Conservation (phyloP, 2,797 vertebrate species). For the Triplophysa bombifrons region DNA sequence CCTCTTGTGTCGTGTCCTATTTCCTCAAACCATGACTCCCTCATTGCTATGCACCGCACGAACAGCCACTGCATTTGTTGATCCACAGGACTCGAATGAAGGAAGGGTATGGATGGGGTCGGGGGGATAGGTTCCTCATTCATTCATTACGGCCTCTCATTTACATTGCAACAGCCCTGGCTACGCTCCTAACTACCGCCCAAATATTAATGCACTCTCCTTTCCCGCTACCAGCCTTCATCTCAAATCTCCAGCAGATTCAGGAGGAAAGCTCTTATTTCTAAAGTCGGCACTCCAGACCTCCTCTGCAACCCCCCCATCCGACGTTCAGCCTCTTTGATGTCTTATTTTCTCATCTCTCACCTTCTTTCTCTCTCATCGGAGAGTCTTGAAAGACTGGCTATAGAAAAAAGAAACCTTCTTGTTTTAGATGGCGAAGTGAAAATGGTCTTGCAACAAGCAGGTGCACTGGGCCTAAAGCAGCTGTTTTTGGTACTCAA, state of each 20-base stretch:
- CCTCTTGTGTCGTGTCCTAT: slow-evolving; percentile 58
- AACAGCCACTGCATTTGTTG: slow-evolving; percentile 76
- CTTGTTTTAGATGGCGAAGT: slow-evolving; percentile 78
- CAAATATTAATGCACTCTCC: slow-evolving; percentile 71
- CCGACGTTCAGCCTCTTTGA: slow-evolving; percentile 41
- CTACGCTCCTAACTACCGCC: slow-evolving; percentile 77
- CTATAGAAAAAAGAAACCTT: slow-evolving; percentile 53
- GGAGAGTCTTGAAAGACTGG: slow-evolving; percentile 61
- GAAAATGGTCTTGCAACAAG: slow-evolving; percentile 82
- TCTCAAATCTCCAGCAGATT: slow-evolving; percentile 51
- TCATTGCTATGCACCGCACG: slow-evolving; percentile 85
- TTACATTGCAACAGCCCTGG: slow-evolving; percentile 81
- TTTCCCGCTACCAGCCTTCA: slow-evolving; percentile 16
- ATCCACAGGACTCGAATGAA: slow-evolving; percentile 79
- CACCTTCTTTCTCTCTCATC: slow-evolving; percentile 40
- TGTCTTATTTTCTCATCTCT: slow-evolving; percentile 33
- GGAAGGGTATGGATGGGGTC: slow-evolving; percentile 65
- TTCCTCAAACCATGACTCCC: slow-evolving; percentile 73
- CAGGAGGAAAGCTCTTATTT: slow-evolving; percentile 36
- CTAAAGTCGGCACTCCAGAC: slow-evolving; percentile 34
- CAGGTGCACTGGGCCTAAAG: slow-evolving; percentile 83
- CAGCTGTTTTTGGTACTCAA: slow-evolving; percentile 84
- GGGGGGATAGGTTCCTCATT: slow-evolving; percentile 61
- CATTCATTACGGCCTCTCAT: slow-evolving; percentile 73
- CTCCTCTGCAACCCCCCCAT: slow-evolving; percentile 28